Conservation (phyloP, 2,888 invertebrate genomes). For the Sepioteuthis lessoniana region DNA sequence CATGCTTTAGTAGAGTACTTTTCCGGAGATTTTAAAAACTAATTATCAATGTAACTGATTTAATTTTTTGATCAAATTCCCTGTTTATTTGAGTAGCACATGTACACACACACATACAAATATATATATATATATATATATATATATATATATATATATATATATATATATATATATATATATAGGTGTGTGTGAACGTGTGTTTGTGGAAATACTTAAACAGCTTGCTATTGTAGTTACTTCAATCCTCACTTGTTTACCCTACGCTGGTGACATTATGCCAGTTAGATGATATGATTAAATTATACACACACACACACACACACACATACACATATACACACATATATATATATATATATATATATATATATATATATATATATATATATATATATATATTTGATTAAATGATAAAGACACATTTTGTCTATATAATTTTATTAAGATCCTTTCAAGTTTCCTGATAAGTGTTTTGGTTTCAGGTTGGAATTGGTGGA, state of each 20-base stretch:
- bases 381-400: not conserved
- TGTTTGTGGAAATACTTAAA: not conserved
- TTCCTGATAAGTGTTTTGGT: too few relatives aligned
- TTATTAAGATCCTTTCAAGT: too few relatives aligned
- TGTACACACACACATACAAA: not conserved
- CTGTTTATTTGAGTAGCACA: too few relatives aligned
- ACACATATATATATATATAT: not conserved
- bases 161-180: not conserved
- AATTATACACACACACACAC: not conserved
- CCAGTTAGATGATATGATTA: not conserved
- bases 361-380: not conserved
- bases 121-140: slow-evolving; percentile 34
- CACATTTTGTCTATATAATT: too few relatives aligned
- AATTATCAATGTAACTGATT: too few relatives aligned
- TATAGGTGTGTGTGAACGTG: not conserved
- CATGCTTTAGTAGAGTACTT: too few relatives aligned
- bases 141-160: not conserved
- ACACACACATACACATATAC: not conserved
- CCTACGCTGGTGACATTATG: too few relatives aligned
- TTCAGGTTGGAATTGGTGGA: too few relatives aligned
- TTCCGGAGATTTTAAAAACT: too few relatives aligned
- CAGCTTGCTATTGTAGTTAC: not conserved
- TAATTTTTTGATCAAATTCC: too few relatives aligned
- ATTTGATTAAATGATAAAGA: too few relatives aligned
- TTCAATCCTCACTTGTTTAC: too few relatives aligned